Base-by-base conservation (phyloP, 2,113 vertebrate genomes). In the Podarcis cretensis region DNA sequence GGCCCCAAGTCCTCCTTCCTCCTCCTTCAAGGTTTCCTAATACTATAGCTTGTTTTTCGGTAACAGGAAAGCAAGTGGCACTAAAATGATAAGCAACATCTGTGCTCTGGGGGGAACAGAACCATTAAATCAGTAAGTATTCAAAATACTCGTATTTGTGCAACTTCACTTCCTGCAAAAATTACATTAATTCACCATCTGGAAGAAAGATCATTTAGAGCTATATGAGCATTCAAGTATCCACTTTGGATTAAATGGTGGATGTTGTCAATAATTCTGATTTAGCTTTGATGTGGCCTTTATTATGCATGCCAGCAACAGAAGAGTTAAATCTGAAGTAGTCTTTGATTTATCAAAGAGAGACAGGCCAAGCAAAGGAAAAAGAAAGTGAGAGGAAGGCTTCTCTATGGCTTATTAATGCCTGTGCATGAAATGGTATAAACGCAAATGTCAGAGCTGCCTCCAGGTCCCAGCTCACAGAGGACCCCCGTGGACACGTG, bases 151-250 rank as follows among this genome's bases (percentile, higher is more conserved):
- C 85, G 35, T 97, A 97, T 97, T 96, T 97, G 96, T 96, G 94
- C 96, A 97, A 96, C 94, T 97, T 96, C 94, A 93, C 95, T 97
- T 97, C 97, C 96, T 97, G 94, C 95, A 97, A 96, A 96, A 97
- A 97, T 97, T 94, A 95, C 95, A 97, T 97, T 97, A 97, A 97
- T 97, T 96, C 96, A 96, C 97, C 97, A 97, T 97, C 97, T 98
- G 97, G 96, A 97, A 96, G 94, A 92, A 96, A 95, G 93, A 96
- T 94, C 91, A 96, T 96, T 96, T 96, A 96, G 94, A 95, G 96
- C 95, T 96, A 95, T 95, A 96, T 80, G 95, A 97, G 96, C 95
- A 95, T 96, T 96, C 96, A 97, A 97, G 95, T 96, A 97, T 93
- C 96, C 96, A 96, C 95, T 97, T 96, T 94, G 96, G 94, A 97